A percentile compares a stretch with the other conserved stretches of the same genome.
These are phyloP conservation scores for Chymomyza caudatula DNA, from an alignment of 2,888 invertebrate species.

Conservation along the genomic window DNA sequence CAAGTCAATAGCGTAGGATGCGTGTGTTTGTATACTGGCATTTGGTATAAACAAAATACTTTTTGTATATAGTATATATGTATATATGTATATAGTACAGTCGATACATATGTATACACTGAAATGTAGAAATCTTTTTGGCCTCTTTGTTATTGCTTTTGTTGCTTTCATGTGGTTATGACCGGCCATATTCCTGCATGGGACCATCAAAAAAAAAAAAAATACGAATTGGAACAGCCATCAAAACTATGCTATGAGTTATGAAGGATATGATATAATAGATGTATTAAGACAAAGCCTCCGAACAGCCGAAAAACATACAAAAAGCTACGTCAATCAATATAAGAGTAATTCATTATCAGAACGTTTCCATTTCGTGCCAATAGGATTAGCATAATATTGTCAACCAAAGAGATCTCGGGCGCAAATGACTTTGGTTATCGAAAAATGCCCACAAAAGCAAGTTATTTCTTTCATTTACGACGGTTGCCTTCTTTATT, in stretches of 20 bases:
- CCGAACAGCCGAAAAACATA: no score
- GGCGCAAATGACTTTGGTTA: no score
- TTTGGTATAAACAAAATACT: slow-evolving; percentile 60
- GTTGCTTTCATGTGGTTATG: background rate
- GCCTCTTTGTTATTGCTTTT: slow-evolving; percentile 5
- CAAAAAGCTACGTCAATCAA: no score
- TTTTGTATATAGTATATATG: slow-evolving; percentile 32
- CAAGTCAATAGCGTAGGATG: slow-evolving; percentile 16
- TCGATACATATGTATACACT: background rate
- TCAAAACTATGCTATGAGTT: background rate
- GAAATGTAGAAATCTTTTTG: background rate
- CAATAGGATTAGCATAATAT: no score
- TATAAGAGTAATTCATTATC: no score
- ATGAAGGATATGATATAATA: background rate
- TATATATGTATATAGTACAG: slow-evolving; percentile 5
- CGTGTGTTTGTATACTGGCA: slow-evolving; percentile 51
- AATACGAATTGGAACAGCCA: background rate
- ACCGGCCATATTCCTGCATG: background rate
- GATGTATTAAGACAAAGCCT: background rate
- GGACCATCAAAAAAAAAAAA: background rate
- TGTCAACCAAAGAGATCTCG: no score
- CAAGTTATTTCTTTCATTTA: no score
- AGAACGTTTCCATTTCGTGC: no score
- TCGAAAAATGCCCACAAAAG: no score
- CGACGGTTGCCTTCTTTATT: no score